A percentile compares a stretch with the other conserved stretches of the same genome.
These are phyloP conservation scores for Gonioctena quinquepunctata DNA, from an alignment of 1,140 invertebrate species.

Conservation along the genomic window DNA sequence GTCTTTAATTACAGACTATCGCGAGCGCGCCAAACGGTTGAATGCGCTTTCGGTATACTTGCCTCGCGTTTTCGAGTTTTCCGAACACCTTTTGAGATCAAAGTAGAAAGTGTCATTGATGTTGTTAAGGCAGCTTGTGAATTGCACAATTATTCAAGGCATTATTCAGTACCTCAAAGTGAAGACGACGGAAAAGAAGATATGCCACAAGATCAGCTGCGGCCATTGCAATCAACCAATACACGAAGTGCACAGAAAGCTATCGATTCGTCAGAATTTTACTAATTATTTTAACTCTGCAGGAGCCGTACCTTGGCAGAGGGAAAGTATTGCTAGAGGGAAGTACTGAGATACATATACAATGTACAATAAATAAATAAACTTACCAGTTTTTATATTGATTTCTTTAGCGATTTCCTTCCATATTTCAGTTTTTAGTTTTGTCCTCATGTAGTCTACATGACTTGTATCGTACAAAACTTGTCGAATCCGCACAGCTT, in stretches of 20 bases:
- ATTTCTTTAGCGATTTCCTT: too few relatives aligned
- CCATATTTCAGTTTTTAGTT: too few relatives aligned
- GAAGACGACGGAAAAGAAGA: slow-evolving; percentile 24
- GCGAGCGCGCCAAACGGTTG: background rate
- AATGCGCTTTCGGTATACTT: slow-evolving; percentile 9
- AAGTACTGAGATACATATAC: too few relatives aligned
- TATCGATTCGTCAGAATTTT: slow-evolving; percentile 23
- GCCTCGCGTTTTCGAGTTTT: slow-evolving; percentile 33
- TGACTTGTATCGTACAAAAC: too few relatives aligned
- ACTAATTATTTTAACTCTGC: slow-evolving; percentile 24
- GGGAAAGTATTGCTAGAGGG: slow-evolving; percentile 15
- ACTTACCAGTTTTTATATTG: too few relatives aligned
- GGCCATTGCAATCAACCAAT: background rate
- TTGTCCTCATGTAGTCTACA: too few relatives aligned
- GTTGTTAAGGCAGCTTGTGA: slow-evolving; percentile 44
- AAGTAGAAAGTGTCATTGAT: slow-evolving; percentile 43
- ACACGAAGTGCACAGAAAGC: slow-evolving; percentile 35
- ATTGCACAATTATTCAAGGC: slow-evolving; percentile 39
- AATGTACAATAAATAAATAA: too few relatives aligned
- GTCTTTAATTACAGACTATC: slow-evolving; percentile 3
- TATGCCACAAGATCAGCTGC: background rate
- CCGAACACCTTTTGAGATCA: slow-evolving; percentile 48
- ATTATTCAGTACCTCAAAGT: too few relatives aligned
- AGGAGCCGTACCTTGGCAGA: slow-evolving; percentile 45
- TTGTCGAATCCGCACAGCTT: too few relatives aligned